Base-by-base conservation (phyloP, 1,140 invertebrate genomes). In the Varroa destructor region DNA sequence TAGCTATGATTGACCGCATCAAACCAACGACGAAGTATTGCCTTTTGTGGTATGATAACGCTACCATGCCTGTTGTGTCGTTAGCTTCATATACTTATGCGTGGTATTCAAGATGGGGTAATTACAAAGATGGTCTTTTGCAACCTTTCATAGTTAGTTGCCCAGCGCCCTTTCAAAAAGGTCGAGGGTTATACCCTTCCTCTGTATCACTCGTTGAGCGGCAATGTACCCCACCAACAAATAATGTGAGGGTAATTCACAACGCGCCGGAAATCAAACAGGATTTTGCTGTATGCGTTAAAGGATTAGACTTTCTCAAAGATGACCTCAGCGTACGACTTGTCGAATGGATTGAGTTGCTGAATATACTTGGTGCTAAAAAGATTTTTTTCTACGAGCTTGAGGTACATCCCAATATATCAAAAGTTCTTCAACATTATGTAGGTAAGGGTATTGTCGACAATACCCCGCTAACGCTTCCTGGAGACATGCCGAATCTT, bases 71-170 rank as follows among this genome's bases (percentile, higher is more conserved):
- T 8, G 85, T 87, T 1, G 84, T 93, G 37, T 85, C 89, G 2
- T 88, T 88, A 75, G 77, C 78, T 12, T 74, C 75, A 78, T 94
- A 93, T 80, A 93, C 92, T 77, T 93, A 93, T 78, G 89, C 93
- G 74, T 95, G 91, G 91, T 90, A 91, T 78, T 86, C 87, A 71
- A 92, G 91, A 79, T 94, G 91, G 91, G 91, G 91, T 37, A 94
- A 94, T 79, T 93, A 93, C 79, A 89, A 90, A 77, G 88, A 93
- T 78, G 89, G 88, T 6, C 88, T 93, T 64, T 89, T 92, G 75
- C 91, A 94, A 79, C 91, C 91, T 0, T 94, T 92, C 77, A 80
- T 95, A 73, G 87, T 92, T 61, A 89, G 90, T 1, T 95, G 91
- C 79, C 88, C 89, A 77, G 87, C 91, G 0, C 85, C 87, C 1